phyloP scores from a whole-genome alignment of 2,888 invertebrate genomes.

The Alloplasta piceator region DNA sequence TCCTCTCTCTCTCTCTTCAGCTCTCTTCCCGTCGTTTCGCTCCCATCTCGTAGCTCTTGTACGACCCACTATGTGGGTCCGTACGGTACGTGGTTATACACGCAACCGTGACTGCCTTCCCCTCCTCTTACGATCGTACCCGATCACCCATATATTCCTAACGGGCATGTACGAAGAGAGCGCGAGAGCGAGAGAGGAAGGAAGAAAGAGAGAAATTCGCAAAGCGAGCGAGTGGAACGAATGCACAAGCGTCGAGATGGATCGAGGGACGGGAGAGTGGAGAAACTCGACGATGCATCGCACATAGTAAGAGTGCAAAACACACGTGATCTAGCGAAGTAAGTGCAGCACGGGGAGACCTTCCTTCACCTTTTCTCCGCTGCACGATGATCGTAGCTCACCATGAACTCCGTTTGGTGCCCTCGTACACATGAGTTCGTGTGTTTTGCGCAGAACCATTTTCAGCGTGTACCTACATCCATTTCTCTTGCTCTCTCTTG shows the following conservation, averaged over 20 bases:
- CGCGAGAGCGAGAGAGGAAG: too few species aligned
- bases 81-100: conserved; percentile 71
- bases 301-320: conserved; percentile 30
- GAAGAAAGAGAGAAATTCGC: conserved; percentile 47
- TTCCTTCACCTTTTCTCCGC: neutral
- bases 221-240: conserved; percentile 38
- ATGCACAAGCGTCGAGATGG: conserved; percentile 40
- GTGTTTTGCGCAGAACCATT: conserved; percentile 62
- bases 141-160: conserved; percentile 71
- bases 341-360: conserved; percentile 31
- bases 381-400: conserved; percentile 40
- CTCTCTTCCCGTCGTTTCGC: conserved; percentile 13
- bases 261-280: conserved; percentile 15
- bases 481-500: conserved; percentile 20
- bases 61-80: conserved; percentile 47
- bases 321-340: conserved; percentile 44
- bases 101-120: conserved; percentile 69
- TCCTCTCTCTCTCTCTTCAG: conserved; percentile 35
- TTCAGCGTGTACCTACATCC: conserved; percentile 52
- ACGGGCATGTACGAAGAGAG: conserved; percentile 59
- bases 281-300: conserved; percentile 40
- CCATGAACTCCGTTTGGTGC: conserved; percentile 54
- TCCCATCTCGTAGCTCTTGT: conserved; percentile 36
- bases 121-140: conserved; percentile 58
- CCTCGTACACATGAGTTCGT: conserved; percentile 39